Conservation (phyloP, 1,140 invertebrate species). For the Trinorchestia longiramus region DNA sequence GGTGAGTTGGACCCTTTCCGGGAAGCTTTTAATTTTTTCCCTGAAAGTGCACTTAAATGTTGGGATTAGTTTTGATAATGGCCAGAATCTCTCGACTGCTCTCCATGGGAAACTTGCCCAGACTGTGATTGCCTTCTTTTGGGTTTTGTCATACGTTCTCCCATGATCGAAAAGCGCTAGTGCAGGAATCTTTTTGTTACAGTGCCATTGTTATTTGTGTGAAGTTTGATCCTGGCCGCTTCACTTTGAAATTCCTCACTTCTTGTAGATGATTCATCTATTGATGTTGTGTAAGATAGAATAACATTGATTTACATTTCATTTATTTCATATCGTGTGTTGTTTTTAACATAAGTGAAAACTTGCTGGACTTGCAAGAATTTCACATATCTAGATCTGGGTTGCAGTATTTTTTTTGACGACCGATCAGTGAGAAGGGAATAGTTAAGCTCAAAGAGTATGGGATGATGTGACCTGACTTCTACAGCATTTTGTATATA, state of each 20-base stretch:
- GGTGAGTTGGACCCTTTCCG: background rate
- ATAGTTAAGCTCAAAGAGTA: no score
- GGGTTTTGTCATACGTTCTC: background rate
- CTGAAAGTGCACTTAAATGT: conserved; percentile 9
- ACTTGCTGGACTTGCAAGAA: no score
- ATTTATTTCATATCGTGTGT: no score
- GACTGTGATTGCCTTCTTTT: background rate
- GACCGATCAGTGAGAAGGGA: no score
- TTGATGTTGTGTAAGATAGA: no score
- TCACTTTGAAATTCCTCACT: background rate
- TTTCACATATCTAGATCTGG: no score
- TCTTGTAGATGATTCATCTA: no score
- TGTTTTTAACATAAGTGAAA: no score
- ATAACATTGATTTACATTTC: no score
- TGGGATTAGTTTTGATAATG: conserved; percentile 28
- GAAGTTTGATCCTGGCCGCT: background rate
- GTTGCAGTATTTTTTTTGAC: no score
- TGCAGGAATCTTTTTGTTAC: background rate
- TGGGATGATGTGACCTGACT: no score
- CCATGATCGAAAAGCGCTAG: background rate
- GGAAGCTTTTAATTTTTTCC: conserved; percentile 39
- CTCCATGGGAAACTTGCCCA: background rate
- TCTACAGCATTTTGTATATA: no score
- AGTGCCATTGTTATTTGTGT: background rate
- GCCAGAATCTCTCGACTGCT: background rate